A percentile compares a stretch with the other conserved stretches of the same genome.
Evolutionary conservation across 2,113 vertebrate species (phyloP).

Genomic region (Lepus americanus): DNA sequence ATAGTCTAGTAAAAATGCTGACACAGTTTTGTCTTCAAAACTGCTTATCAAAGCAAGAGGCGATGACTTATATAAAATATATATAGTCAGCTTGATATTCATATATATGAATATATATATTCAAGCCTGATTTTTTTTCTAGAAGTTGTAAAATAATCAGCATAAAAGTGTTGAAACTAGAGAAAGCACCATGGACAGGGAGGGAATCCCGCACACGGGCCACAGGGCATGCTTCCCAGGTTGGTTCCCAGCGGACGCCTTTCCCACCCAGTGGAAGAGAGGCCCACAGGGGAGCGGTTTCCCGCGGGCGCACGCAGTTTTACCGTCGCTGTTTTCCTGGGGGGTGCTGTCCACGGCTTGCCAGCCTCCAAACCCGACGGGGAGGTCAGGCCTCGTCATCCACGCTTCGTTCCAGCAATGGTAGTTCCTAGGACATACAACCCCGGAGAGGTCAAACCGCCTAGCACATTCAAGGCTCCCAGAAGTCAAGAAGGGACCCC

Average conservation of each 20-base stretch:
- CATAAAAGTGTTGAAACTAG: background rate
- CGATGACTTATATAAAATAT: conserved; percentile 48
- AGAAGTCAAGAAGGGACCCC: background rate
- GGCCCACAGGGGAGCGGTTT: background rate
- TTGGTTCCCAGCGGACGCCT: background rate
- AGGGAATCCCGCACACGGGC: background rate
- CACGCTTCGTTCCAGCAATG: conserved; percentile 99
- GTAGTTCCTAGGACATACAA: conserved; percentile 92
- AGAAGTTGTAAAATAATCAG: conserved; percentile 57
- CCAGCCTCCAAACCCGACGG: conserved; percentile 96
- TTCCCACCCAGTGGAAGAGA: background rate
- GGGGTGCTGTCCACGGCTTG: conserved; percentile 97
- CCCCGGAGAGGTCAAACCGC: conserved; percentile 16
- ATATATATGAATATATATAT: too few species aligned
- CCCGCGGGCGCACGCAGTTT: background rate
- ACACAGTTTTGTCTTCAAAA: conserved; percentile 64
- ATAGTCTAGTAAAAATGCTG: conserved; percentile 67
- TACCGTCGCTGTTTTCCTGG: conserved; percentile 98
- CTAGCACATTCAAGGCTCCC: background rate
- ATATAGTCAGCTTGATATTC: conserved; percentile 25
- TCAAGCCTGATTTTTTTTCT: background rate
- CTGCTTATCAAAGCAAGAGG: conserved; percentile 73
- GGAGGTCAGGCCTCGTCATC: conserved; percentile 97
- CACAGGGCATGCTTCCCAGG: background rate
- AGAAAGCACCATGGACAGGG: background rate